A percentile compares a stretch with the other conserved stretches of the same genome.
phyloP scores from a whole-genome alignment of 2,888 invertebrate species.

The Trimorus sp. region DNA sequence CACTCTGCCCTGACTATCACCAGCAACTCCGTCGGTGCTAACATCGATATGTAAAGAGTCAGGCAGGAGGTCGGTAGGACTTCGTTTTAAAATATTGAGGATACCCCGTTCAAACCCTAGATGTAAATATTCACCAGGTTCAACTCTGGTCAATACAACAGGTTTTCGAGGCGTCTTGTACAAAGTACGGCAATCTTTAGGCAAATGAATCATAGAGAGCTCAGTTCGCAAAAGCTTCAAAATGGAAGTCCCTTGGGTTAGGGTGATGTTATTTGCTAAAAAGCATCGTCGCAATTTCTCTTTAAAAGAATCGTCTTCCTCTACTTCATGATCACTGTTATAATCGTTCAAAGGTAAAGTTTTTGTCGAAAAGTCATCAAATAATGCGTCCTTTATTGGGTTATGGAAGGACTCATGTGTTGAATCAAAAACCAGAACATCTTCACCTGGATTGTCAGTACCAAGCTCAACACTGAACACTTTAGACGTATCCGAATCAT shows the following conservation, averaged over 20 bases:
- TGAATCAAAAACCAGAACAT: too few species aligned
- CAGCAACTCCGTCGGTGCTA: too few species aligned
- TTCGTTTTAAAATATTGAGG: constrained; percentile 1
- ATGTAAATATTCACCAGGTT: constrained; percentile 19
- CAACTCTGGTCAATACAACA: background rate
- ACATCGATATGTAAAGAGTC: too few species aligned
- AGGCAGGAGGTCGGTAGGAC: background rate
- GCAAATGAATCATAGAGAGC: background rate
- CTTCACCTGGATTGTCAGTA: too few species aligned
- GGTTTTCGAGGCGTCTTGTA: constrained; percentile 12
- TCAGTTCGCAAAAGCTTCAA: constrained; percentile 15
- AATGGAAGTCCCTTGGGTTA: constrained; percentile 14
- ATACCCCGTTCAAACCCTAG: background rate
- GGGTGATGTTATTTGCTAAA: background rate
- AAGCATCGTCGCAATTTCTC: constrained; percentile 13
- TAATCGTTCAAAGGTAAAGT: background rate
- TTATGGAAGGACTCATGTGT: background rate
- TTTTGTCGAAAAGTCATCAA: too few species aligned
- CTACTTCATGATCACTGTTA: background rate
- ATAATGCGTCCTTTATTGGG: too few species aligned
- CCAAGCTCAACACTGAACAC: too few species aligned
- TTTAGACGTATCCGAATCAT: too few species aligned
- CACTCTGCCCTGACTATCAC: too few species aligned
- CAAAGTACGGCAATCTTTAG: constrained; percentile 6
- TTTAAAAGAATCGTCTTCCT: constrained; percentile 3